Conservation (phyloP, 2,797 vertebrate species). For the Phaenicophaeus curvirostris region DNA sequence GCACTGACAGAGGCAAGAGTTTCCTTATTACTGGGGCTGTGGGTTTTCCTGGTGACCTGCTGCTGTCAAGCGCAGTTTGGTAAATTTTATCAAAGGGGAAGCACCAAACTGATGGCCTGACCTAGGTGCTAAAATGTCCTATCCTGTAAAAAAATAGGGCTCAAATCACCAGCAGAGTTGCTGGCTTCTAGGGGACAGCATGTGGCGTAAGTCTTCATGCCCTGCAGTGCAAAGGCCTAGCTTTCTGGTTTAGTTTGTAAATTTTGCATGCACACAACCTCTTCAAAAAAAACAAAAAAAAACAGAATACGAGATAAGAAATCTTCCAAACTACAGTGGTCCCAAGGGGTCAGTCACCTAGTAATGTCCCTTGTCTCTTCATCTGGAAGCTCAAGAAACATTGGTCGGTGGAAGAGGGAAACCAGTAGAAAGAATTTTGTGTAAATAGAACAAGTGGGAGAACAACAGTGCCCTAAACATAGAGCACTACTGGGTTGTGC, state of each 20-base stretch:
- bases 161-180: rapidly evolving
- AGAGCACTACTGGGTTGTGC: background rate
- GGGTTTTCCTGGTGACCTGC: background rate
- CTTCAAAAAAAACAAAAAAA: too few species aligned
- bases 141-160: background rate
- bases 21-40: background rate
- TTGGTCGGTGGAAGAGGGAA: background rate
- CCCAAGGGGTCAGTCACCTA: background rate
- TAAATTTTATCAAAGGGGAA: background rate
- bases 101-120: background rate
- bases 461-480: background rate
- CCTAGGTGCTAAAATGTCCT: background rate
- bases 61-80: background rate
- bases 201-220: background rate
- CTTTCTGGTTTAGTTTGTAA: background rate
- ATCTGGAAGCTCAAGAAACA: background rate
- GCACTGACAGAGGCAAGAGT: background rate
- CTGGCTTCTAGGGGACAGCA: background rate
- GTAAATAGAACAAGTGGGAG: background rate
- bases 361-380: background rate
- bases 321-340: background rate
- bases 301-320: background rate
- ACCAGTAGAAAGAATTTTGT: background rate
- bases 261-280: background rate
- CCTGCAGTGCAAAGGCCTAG: background rate